These are phyloP conservation scores for Coleophora deauratella DNA, from an alignment of 2,888 invertebrate genomes.

Conservation along the genomic window DNA sequence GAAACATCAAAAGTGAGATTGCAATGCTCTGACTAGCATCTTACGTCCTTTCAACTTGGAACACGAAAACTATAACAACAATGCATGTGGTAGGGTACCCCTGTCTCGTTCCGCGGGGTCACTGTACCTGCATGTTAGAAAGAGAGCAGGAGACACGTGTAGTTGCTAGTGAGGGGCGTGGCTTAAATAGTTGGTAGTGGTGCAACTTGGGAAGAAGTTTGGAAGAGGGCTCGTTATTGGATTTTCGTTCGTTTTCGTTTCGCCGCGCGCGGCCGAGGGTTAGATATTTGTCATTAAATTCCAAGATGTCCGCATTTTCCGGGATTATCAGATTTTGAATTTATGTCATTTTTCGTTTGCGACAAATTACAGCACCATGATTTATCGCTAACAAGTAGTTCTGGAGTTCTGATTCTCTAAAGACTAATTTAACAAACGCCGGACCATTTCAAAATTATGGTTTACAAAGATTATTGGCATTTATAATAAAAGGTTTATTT, in stretches of 20 bases:
- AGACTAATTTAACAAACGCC: too few species aligned
- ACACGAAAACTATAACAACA: conserved; percentile 59
- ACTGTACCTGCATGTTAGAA: conserved; percentile 26
- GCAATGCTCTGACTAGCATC: not conserved
- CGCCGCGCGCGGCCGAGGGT: conserved; percentile 32
- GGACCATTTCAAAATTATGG: too few species aligned
- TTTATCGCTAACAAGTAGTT: too few species aligned
- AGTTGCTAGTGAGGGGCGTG: conserved; percentile 41
- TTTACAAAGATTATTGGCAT: too few species aligned
- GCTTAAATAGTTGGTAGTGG: conserved; percentile 60
- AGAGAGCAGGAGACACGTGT: conserved; percentile 26
- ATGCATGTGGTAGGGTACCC: conserved; percentile 45
- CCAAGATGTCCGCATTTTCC: conserved; percentile 29
- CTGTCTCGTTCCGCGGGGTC: conserved; percentile 38
- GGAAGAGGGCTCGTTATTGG: conserved; percentile 64
- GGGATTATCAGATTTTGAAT: conserved; percentile 8
- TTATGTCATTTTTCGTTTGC: conserved; percentile 7
- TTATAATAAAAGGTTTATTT: too few species aligned
- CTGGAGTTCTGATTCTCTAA: too few species aligned
- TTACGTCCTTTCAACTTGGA: conserved; percentile 22
- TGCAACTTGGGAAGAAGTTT: conserved; percentile 68
- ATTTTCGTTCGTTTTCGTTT: conserved; percentile 47
- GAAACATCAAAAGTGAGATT: not conserved
- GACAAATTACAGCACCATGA: not conserved
- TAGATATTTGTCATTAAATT: conserved; percentile 34